These are phyloP conservation scores for Lipophrys pholis DNA, from an alignment of 2,113 vertebrate genomes.

Conservation along the genomic window DNA sequence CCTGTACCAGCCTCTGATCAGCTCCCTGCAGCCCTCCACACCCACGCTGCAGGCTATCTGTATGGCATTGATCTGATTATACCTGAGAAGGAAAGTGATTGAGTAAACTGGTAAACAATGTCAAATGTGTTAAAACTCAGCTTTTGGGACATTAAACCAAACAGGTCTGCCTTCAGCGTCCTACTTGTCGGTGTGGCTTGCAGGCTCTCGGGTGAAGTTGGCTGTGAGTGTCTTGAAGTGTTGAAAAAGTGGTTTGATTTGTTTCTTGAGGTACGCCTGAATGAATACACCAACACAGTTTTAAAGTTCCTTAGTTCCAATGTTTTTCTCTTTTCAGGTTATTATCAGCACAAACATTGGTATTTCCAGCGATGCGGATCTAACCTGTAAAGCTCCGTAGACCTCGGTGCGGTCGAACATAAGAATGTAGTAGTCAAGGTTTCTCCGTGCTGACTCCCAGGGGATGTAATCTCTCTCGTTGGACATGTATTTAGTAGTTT, in stretches of 20 bases:
- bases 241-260: conserved; percentile 85
- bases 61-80: conserved; percentile 88
- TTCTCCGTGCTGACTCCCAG: conserved; percentile 88
- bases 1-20: conserved; percentile 61
- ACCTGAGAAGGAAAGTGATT: conserved; percentile 78
- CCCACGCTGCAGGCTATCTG: conserved; percentile 84
- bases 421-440: conserved; percentile 86
- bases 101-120: background rate
- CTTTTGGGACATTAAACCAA: background rate
- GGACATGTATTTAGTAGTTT: conserved; percentile 87
- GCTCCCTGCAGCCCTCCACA: conserved; percentile 58
- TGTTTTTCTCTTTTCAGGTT: background rate
- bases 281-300: conserved; percentile 9
- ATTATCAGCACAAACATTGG: too few relatives aligned
- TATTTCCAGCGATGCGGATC: too few relatives aligned
- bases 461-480: conserved; percentile 87
- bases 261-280: conserved; percentile 87
- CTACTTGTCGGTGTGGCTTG: conserved; percentile 88
- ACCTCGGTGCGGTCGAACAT: conserved; percentile 93
- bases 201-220: conserved; percentile 63
- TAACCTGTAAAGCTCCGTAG: conserved; percentile 88
- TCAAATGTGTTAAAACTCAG: background rate
- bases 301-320: fast-evolving
- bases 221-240: conserved; percentile 73
- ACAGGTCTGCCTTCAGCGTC: conserved; percentile 29